Evolutionary conservation across 2,113 vertebrate species (phyloP).

Genomic region (Mus spicilegus): DNA sequence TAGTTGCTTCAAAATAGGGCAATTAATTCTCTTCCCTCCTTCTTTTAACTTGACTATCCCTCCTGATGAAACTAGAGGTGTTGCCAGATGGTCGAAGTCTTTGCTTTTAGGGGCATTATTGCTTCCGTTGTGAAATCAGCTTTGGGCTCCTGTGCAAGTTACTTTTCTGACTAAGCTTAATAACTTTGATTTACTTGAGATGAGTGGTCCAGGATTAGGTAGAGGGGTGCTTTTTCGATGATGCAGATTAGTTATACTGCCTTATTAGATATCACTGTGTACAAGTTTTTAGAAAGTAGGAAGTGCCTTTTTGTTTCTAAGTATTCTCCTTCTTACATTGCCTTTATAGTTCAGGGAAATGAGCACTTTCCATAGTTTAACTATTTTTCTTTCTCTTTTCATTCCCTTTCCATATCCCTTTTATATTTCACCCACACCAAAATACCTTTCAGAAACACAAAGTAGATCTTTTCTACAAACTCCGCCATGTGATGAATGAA

Average conservation of each 20-base stretch:
- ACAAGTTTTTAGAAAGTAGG: not conserved
- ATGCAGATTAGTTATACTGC: not conserved
- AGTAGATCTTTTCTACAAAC: slow-evolving; percentile 97
- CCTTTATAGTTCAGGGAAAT: slow-evolving; percentile 73
- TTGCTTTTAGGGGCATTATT: not conserved
- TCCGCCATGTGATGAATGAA: slow-evolving; percentile 98
- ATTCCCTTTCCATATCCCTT: slow-evolving; percentile 64
- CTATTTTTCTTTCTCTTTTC: slow-evolving; percentile 75
- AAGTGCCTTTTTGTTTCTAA: slow-evolving; percentile 49
- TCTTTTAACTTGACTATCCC: not conserved
- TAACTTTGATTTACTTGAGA: slow-evolving; percentile 23
- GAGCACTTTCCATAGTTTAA: slow-evolving; percentile 77
- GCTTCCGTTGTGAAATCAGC: slow-evolving; percentile 23
- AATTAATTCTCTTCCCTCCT: not conserved
- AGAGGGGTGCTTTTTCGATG: not conserved
- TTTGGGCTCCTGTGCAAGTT: not conserved
- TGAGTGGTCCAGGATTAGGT: not conserved
- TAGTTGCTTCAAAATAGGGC: slow-evolving; percentile 54
- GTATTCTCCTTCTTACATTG: slow-evolving; percentile 66
- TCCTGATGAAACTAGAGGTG: slow-evolving; percentile 37
- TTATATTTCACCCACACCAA: slow-evolving; percentile 71
- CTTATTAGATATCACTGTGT: not conserved
- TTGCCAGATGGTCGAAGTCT: not conserved
- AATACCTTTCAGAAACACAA: slow-evolving; percentile 93
- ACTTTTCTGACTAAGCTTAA: slow-evolving; percentile 27